A percentile compares a stretch with the other conserved stretches of the same genome.
phyloP scores from a whole-genome alignment of 2,888 invertebrate genomes.

The Sclerodermus sp. region DNA sequence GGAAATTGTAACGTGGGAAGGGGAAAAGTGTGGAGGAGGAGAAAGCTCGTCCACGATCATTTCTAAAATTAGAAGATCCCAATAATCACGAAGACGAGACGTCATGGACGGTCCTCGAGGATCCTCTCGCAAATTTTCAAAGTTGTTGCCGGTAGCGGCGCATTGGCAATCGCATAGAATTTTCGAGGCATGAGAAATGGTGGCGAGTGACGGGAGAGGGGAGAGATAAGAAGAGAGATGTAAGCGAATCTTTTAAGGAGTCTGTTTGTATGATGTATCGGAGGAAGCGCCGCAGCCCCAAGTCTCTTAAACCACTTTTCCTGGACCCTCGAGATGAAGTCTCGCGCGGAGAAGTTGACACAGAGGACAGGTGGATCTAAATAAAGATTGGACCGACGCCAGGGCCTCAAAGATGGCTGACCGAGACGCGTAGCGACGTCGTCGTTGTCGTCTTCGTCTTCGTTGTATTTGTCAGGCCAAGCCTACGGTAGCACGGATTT shows the following conservation, averaged over 20 bases:
- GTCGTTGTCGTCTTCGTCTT: conserved; percentile 16
- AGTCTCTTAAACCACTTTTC: conserved; percentile 6
- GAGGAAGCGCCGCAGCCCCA: conserved; percentile 8
- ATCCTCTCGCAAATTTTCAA: too few relatives aligned
- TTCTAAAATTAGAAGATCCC: too few relatives aligned
- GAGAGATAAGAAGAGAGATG: background rate
- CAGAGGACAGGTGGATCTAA: conserved; percentile 58
- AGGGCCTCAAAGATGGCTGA: conserved; percentile 48
- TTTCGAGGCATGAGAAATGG: too few relatives aligned
- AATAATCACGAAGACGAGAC: too few relatives aligned
- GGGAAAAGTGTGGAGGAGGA: too few relatives aligned
- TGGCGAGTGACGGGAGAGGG: background rate
- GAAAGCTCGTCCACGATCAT: too few relatives aligned
- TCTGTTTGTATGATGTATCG: background rate
- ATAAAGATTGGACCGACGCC: conserved; percentile 57
- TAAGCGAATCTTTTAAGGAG: background rate
- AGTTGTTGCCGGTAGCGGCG: too few relatives aligned
- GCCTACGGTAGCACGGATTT: conserved; percentile 26
- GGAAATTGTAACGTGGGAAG: background rate
- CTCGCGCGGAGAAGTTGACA: conserved; percentile 42
- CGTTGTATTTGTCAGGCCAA: conserved; percentile 3
- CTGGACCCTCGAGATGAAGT: background rate
- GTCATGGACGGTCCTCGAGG: too few relatives aligned
- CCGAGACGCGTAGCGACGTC: conserved; percentile 7
- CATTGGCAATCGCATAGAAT: too few relatives aligned